A percentile compares a stretch with the other conserved stretches of the same genome.
Evolutionary conservation across 64 coral and sea anemone genomes (phyloP).

Genomic region (Actinia equina): DNA sequence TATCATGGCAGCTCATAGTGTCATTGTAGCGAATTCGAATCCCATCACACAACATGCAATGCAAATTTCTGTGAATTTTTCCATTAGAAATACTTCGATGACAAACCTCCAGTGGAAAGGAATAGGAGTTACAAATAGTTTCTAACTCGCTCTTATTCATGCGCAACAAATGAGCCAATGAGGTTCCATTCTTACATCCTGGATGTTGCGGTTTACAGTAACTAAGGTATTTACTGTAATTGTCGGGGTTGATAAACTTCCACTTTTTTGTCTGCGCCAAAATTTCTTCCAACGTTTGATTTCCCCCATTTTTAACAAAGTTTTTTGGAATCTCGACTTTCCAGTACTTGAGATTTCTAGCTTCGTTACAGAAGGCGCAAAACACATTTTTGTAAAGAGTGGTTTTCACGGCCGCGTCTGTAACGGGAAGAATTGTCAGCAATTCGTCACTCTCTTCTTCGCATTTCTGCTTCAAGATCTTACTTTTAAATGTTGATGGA

Average conservation of each 20-base stretch:
- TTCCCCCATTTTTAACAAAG: neutral
- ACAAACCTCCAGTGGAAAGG: neutral
- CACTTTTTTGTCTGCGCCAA: neutral
- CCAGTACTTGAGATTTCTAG: constrained; percentile 13
- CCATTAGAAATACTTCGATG: too few relatives aligned
- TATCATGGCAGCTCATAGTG: too few relatives aligned
- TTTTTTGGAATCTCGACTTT: neutral
- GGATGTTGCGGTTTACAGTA: neutral
- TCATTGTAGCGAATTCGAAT: too few relatives aligned
- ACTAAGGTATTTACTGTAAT: neutral
- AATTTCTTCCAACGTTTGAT: neutral
- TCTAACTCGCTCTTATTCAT: neutral
- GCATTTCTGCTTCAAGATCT: neutral
- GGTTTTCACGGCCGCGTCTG: neutral
- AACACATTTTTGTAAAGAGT: constrained; percentile 29
- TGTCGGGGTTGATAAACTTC: neutral
- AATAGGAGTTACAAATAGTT: neutral
- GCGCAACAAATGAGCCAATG: constrained; percentile 9
- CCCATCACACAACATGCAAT: neutral
- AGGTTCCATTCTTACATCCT: constrained; percentile 1
- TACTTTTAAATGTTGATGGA: neutral
- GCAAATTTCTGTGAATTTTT: neutral
- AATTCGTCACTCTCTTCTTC: neutral
- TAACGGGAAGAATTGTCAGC: constrained; percentile 21
- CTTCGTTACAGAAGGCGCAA: constrained; percentile 30